A percentile compares a stretch with the other conserved stretches of the same genome.
phyloP scores from a whole-genome alignment of 2,113 vertebrate species.

The Rhinoderma darwinii region DNA sequence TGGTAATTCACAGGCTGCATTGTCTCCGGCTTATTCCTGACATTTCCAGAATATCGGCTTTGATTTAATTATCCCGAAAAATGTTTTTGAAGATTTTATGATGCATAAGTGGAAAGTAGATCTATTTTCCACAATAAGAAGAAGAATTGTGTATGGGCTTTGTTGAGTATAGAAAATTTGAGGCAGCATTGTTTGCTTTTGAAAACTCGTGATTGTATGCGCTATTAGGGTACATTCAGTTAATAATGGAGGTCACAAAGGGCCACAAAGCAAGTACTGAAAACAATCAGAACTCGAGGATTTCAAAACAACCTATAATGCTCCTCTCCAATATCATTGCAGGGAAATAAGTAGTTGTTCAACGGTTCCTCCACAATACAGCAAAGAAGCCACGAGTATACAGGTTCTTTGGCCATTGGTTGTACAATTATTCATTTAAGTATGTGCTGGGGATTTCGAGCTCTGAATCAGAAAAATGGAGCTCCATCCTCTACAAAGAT shows the following conservation, averaged over 20 bases:
- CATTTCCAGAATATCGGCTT: constrained; percentile 2
- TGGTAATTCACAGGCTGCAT: not conserved
- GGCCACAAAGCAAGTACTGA: too few species aligned
- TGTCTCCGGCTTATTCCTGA: not conserved
- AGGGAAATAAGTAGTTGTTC: not conserved
- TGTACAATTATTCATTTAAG: too few species aligned
- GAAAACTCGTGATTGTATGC: not conserved
- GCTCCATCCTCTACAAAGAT: too few species aligned
- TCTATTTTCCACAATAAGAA: not conserved
- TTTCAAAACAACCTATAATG: not conserved
- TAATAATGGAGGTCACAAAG: too few species aligned
- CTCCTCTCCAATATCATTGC: not conserved
- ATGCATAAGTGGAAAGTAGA: not conserved
- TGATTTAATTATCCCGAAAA: constrained; percentile 17
- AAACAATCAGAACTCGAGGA: not conserved
- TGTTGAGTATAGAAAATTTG: not conserved
- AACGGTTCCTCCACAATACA: too few species aligned
- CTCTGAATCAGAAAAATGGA: too few species aligned
- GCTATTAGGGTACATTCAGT: not conserved
- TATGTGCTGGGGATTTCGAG: too few species aligned
- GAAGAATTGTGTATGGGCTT: not conserved
- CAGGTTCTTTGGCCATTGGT: too few species aligned
- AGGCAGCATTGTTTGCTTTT: not conserved
- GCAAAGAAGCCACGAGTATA: too few species aligned
- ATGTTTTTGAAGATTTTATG: constrained; percentile 12